These are phyloP conservation scores for Orientallactaga bullata DNA, from an alignment of 2,113 vertebrate genomes.

Conservation along the genomic window DNA sequence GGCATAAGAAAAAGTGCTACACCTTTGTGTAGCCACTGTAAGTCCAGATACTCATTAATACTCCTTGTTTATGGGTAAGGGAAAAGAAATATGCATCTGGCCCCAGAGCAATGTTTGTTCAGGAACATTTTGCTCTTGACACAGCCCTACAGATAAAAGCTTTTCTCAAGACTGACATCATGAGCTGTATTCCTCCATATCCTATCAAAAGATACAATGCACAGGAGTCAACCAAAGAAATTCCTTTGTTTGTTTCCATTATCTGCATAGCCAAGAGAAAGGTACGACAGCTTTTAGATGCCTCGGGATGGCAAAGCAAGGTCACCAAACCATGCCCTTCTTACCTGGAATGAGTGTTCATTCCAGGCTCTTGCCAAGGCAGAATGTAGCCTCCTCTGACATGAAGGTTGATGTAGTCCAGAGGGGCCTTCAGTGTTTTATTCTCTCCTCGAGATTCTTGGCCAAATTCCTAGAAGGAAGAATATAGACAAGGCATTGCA, in stretches of 20 bases:
- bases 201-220: neutral
- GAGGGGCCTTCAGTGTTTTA: constrained; percentile 77
- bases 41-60: neutral
- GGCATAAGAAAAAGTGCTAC: neutral
- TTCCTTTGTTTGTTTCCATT: neutral
- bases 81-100: neutral
- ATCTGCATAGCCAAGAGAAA: neutral
- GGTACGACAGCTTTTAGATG: neutral
- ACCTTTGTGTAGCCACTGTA: neutral
- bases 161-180: neutral
- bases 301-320: fast-evolving
- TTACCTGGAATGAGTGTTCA: constrained; percentile 85
- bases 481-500: neutral
- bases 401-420: constrained; percentile 88
- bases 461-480: constrained; percentile 72
- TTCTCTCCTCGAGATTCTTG: neutral
- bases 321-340: neutral
- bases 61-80: neutral
- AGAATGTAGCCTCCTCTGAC: constrained; percentile 88
- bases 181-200: neutral
- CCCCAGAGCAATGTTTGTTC: neutral
- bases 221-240: neutral
- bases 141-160: neutral
- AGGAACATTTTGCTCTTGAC: neutral
- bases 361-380: constrained; percentile 87